These are phyloP conservation scores for Mechanitis mazaeus DNA, from an alignment of 2,888 invertebrate genomes.

Conservation along the genomic window DNA sequence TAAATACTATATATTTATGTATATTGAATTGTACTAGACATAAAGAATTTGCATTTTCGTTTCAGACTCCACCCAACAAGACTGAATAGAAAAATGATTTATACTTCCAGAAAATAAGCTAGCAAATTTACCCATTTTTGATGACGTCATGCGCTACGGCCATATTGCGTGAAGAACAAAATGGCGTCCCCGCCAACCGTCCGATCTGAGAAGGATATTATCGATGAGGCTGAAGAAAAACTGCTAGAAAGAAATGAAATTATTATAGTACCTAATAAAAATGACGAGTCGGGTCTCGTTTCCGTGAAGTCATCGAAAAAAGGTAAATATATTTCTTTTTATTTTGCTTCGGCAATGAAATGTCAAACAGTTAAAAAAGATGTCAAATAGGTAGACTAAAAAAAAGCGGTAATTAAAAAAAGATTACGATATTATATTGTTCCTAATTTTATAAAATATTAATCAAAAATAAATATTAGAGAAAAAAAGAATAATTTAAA, in stretches of 20 bases:
- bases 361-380: no score
- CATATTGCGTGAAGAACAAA: slow-evolving; percentile 40
- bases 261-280: slow-evolving; percentile 39
- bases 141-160: slow-evolving; percentile 23
- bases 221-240: slow-evolving; percentile 59
- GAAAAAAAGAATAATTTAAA: no score
- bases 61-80: neutral
- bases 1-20: no score
- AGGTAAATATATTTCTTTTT: slow-evolving; percentile 41
- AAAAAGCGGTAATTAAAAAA: no score
- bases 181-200: slow-evolving; percentile 54
- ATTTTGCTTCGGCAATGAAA: neutral
- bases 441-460: no score
- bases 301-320: slow-evolving; percentile 64
- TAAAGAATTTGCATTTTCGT: neutral
- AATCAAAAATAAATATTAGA: no score
- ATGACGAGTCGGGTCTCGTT: slow-evolving; percentile 42
- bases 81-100: neutral
- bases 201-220: slow-evolving; percentile 42
- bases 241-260: slow-evolving; percentile 47
- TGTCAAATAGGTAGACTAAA: no score
- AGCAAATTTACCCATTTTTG: neutral
- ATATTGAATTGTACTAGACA: no score
- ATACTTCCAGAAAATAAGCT: neutral
- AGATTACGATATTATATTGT: no score